These are phyloP conservation scores for Scaptomyza parva DNA, from an alignment of 2,888 invertebrate species.

Conservation along the genomic window DNA sequence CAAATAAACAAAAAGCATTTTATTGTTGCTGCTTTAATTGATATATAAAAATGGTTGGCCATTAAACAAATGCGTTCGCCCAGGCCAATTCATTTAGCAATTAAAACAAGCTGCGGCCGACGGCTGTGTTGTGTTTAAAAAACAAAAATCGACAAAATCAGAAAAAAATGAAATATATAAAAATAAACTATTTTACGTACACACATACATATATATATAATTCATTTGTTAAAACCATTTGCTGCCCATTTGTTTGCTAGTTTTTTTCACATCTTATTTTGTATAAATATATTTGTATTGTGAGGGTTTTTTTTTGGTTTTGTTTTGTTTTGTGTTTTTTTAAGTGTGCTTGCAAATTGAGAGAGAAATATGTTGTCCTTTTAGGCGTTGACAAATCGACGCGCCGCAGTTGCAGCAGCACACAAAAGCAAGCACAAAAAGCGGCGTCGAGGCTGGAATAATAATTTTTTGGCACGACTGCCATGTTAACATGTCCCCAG, in stretches of 20 bases:
- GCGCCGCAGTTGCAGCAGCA: constrained; percentile 46
- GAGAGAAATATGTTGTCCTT: constrained; percentile 80
- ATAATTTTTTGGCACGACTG: constrained; percentile 84
- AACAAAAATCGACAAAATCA: too few species aligned
- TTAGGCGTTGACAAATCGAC: constrained; percentile 82
- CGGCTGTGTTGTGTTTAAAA: constrained; percentile 43
- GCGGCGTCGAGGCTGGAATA: constrained; percentile 78
- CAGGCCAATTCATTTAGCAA: constrained; percentile 79
- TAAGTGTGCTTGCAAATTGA: constrained; percentile 46
- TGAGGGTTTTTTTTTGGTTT: constrained; percentile 25
- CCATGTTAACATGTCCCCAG: constrained; percentile 84
- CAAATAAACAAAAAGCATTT: constrained; percentile 43
- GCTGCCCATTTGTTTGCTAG: constrained; percentile 66
- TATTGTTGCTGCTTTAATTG: constrained; percentile 72
- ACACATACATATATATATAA: constrained; percentile 65
- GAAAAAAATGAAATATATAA: constrained; percentile 11
- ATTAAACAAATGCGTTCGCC: constrained; percentile 65
- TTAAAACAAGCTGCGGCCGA: constrained; percentile 77
- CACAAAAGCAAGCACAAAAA: constrained; percentile 59
- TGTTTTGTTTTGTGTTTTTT: not conserved
- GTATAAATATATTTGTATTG: too few species aligned
- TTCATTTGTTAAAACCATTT: constrained; percentile 77
- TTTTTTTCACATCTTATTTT: constrained; percentile 25
- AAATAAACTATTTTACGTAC: constrained; percentile 63
- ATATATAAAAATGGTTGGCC: constrained; percentile 76